A percentile compares a stretch with the other conserved stretches of the same genome.
These are phyloP conservation scores for Tapirus indicus DNA, from an alignment of 2,797 vertebrate species.

Conservation along the genomic window DNA sequence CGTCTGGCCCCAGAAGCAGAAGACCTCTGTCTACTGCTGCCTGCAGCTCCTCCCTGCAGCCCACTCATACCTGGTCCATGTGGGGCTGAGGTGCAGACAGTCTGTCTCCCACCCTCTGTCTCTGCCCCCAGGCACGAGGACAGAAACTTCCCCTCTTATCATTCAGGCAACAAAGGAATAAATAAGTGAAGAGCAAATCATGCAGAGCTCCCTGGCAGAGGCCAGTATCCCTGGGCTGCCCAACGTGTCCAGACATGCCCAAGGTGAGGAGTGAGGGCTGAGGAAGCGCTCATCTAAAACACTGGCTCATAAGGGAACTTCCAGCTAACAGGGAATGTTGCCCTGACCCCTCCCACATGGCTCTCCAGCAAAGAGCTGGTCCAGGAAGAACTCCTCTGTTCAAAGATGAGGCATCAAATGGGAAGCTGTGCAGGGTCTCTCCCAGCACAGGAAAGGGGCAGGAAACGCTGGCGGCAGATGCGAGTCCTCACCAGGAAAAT, in stretches of 20 bases:
- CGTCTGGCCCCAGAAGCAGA: not conserved
- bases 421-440: not conserved
- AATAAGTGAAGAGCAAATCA: not conserved
- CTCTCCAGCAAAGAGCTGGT: not conserved
- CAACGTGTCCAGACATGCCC: not conserved
- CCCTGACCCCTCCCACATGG: not conserved
- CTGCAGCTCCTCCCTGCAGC: not conserved
- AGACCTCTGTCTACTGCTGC: not conserved
- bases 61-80: not conserved
- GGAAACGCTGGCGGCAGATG: not conserved
- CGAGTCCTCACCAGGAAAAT: not conserved
- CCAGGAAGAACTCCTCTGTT: not conserved
- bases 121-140: not conserved
- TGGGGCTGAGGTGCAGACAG: not conserved
- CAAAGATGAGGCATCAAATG: not conserved
- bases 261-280: not conserved
- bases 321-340: not conserved
- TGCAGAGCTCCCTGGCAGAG: not conserved
- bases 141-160: not conserved
- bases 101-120: not conserved
- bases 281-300: not conserved
- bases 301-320: not conserved
- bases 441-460: not conserved
- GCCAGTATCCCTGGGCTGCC: not conserved
- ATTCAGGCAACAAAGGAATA: not conserved